A percentile compares a stretch with the other conserved stretches of the same genome.
Conservation (phyloP, 2,888 invertebrate genomes). For the Netelia inedita region DNA sequence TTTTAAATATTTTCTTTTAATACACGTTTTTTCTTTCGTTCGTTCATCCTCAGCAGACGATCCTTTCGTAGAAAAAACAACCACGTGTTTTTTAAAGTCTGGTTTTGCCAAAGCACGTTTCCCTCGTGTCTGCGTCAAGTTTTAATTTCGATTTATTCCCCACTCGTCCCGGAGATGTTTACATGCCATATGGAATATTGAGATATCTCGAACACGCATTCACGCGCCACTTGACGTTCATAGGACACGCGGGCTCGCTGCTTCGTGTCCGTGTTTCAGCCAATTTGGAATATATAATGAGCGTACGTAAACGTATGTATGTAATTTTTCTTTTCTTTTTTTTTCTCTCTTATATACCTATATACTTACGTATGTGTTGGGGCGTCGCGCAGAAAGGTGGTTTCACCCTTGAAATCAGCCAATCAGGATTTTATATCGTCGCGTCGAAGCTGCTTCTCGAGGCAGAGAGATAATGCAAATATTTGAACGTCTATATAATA, state of each 20-base stretch:
- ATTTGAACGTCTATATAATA: no score
- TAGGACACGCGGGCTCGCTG: neutral
- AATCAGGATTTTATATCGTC: no score
- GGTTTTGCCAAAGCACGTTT: neutral
- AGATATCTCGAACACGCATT: neutral
- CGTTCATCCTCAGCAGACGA: neutral
- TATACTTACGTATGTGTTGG: neutral
- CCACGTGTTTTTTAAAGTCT: neutral
- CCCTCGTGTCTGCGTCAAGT: neutral
- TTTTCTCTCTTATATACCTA: no score
- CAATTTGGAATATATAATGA: neutral
- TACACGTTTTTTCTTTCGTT: neutral
- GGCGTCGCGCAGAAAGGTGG: neutral
- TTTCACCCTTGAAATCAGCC: no score
- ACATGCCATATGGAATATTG: neutral
- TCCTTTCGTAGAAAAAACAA: neutral
- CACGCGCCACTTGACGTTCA: neutral
- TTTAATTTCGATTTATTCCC: neutral
- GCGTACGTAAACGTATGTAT: no score
- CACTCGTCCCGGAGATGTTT: neutral
- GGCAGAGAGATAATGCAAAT: no score
- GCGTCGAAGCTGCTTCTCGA: no score
- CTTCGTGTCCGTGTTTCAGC: neutral
- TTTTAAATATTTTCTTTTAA: no score
- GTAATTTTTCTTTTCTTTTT: no score